Evolutionary conservation across 2,888 invertebrate genomes (phyloP), one percentile per base, ranked within the genome.

Genomic region (Melanchra persicariae): DNA sequence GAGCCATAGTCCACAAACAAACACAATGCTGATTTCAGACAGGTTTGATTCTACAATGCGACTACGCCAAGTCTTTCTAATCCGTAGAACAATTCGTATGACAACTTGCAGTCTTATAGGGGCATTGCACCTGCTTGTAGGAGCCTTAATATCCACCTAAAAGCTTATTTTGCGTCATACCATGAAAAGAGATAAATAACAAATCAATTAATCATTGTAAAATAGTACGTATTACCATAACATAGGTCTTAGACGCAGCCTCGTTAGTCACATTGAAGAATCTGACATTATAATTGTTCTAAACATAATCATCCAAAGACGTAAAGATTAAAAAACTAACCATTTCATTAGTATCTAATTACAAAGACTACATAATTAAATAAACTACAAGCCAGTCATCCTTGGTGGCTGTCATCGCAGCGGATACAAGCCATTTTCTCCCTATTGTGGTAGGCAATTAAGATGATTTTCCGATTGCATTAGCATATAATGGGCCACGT

Each of bases 381-480:
- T 83, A 71, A 75, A 71, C 64, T 64, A 68, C 83, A 62, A 78
- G 74, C 82, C 72, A 66, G 81, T 85, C 81, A 83, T 82, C 87
- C 85, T 87, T 84, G 87, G 82, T 40, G 60, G 72, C 61, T 58
- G 75, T 84, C 87, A 83, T 83, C 58, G 63, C 49, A 57, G 83
- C 93, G 95, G 94, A 94, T 91, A 88, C 89, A 82, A 88, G 73
- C 91, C 85, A 94, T 94, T 94, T 92, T 87, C 88, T 84, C 88
- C 90, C 87, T 90, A 92, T 93, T 93, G 92, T 87, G 70, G 76
- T 76, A 76, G 59, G 85, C 87, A 93, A 94, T 94, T 93, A 94
- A 93, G 91, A 85, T 85, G 93, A 94, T 93, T 87, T 89, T 91
- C 82, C 88, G 93, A 93, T 94, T 92, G 85, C 78, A 95, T 95